Base-by-base conservation (phyloP, 2,888 invertebrate species). In the Heliconius ethilla region DNA sequence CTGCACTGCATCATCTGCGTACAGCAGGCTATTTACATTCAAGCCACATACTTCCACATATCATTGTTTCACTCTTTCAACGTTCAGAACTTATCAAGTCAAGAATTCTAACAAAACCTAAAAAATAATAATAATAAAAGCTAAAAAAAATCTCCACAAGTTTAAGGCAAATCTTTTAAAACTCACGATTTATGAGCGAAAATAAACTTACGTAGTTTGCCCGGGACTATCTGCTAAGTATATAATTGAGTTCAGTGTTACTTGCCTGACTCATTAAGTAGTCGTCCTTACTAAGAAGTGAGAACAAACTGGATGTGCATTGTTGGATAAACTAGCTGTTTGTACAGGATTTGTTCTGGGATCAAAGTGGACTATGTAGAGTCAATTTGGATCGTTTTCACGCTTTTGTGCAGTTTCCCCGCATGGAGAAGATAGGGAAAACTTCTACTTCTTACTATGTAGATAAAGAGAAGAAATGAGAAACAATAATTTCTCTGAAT, bases 211-310 rank as follows among this genome's bases (percentile, higher is more conserved):
- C 22, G 25, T 40, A 69, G 27, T 70, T 29, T 22, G 51, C 51
- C 51, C 22, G 22, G n/a, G 70, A 70, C 67, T 69, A 69, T 69
- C 67, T 40, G 11, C 67, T 37, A 69, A 69, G 27, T 69, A 40
- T 70, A 70, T 70, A 70, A 51, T 55, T 70, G 70, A 70, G 55
- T 55, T 51, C 70, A 51, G 33, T 55, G 40, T 40, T 66, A 66
- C 66, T 70, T 55, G 55, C 13, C 29, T 33, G 70, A 70, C 70
- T 70, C 70, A 55, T 70, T 70, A 70, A 29, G 29, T 70, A 33
- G 55, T 70, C 55, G 51, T 33, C 18, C 29, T 70, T 70, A 51
- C 22, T 70, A 13, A 40, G 51, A 27, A 37, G 15, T 69, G 25
- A 40, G 25, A 69, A 40, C 25, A 27, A 51, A 70, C 45, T 45